Evolutionary conservation across 2,888 invertebrate species (phyloP).

Genomic region (Cremastinae sp.): DNA sequence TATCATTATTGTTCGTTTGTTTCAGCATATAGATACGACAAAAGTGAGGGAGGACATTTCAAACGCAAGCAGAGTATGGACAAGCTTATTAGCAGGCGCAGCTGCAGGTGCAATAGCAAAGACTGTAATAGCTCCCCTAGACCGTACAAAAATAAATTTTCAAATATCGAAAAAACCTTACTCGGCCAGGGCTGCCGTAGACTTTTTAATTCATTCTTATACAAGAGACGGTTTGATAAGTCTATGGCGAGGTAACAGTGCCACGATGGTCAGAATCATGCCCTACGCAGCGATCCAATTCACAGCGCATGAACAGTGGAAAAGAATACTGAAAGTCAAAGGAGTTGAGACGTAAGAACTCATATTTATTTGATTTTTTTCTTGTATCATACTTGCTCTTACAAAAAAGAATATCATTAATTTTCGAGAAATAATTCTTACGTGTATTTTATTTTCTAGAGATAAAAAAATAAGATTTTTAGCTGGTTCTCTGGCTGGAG

Average conservation of each 20-base stretch:
- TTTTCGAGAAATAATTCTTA: no score
- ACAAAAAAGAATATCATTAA: no score
- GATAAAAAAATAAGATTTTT: conserved; percentile 84
- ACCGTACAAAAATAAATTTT: conserved; percentile 99
- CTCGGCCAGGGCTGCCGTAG: conserved; percentile 86
- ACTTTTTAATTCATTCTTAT: conserved; percentile 86
- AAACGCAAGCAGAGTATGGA: conserved; percentile 85
- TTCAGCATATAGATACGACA: conserved; percentile 21
- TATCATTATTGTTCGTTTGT: background rate
- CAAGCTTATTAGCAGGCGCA: conserved; percentile 95
- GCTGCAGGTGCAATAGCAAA: conserved; percentile 97
- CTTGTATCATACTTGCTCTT: no score
- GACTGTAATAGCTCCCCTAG: conserved; percentile 97
- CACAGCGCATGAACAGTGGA: conserved; percentile 98
- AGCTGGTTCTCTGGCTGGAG: conserved; percentile 97
- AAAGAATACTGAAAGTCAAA: conserved; percentile 89
- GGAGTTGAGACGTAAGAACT: conserved; percentile 82
- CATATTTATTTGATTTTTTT: background rate
- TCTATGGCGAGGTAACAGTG: conserved; percentile 98
- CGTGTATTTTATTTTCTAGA: conserved; percentile 23
- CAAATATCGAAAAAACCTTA: conserved; percentile 92
- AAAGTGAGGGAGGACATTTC: conserved; percentile 65
- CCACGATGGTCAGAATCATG: conserved; percentile 97
- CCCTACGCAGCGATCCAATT: conserved; percentile 99
- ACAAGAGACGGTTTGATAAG: conserved; percentile 90